Conservation (phyloP, 2,888 invertebrate species). For the Epicampocera succincta region DNA sequence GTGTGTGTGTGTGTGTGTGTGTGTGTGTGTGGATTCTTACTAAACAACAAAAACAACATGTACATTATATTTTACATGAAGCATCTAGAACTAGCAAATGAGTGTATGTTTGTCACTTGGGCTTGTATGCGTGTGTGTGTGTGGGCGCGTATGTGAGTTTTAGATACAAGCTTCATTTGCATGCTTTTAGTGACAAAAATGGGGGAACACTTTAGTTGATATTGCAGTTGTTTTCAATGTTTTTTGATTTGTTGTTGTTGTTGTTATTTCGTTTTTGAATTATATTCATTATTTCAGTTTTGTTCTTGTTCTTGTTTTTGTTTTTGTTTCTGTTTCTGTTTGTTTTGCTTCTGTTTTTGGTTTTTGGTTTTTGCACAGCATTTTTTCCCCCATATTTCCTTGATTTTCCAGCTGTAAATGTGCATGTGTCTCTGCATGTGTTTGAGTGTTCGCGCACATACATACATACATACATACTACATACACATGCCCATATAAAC, state of each 20-base stretch:
- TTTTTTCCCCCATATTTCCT: background rate
- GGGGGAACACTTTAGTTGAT: constrained; percentile 67
- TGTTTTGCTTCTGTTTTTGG: constrained; percentile 54
- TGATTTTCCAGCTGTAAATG: constrained; percentile 31
- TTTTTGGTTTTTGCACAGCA: constrained; percentile 41
- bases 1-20: constrained; percentile 3
- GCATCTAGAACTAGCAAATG: constrained; percentile 40
- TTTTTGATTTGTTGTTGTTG: constrained; percentile 60
- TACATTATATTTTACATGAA: constrained; percentile 47
- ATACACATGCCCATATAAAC: background rate
- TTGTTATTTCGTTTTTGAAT: constrained; percentile 60
- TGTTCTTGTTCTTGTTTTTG: constrained; percentile 50
- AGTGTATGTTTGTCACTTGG: background rate
- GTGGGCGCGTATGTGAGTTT: constrained; percentile 9
- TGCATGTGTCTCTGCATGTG: background rate
- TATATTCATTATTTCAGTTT: constrained; percentile 21
- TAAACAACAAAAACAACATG: constrained; percentile 17
- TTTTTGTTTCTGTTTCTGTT: constrained; percentile 7
- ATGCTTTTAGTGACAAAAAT: constrained; percentile 69
- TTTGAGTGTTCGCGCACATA: background rate
- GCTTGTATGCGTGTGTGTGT: background rate
- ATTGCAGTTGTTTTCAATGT: constrained; percentile 66
- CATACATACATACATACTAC: background rate
- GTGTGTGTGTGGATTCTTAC: constrained; percentile 28
- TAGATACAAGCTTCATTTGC: constrained; percentile 68